These are phyloP conservation scores for Anthopleura xanthogrammica DNA, from an alignment of 92 coral and sea anemone genomes.

Conservation along the genomic window DNA sequence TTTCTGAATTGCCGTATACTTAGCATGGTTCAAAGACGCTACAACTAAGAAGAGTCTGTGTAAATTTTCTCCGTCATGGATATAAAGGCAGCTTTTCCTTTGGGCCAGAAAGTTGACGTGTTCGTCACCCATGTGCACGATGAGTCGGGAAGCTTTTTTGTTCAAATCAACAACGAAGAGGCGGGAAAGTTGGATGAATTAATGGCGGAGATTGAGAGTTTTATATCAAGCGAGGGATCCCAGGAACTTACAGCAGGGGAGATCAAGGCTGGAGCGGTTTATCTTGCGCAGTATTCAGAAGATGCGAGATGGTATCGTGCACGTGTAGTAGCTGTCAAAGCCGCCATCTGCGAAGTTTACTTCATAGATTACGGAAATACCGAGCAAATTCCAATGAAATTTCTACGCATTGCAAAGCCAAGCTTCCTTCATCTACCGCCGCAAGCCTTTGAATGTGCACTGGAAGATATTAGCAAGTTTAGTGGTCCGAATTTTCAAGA, in stretches of 20 bases:
- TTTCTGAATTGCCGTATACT: background rate
- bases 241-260: slow-evolving; percentile 46
- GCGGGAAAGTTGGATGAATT: slow-evolving; percentile 77
- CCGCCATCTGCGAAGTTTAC: slow-evolving; percentile 71
- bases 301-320: slow-evolving; percentile 93
- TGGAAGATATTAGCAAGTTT: slow-evolving; percentile 58
- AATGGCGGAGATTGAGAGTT: slow-evolving; percentile 79
- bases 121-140: slow-evolving; percentile 88
- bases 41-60: background rate
- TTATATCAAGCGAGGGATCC: slow-evolving; percentile 50
- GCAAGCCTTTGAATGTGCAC: slow-evolving; percentile 86
- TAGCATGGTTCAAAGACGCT: background rate
- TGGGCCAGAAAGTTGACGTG: slow-evolving; percentile 81
- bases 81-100: slow-evolving; percentile 72
- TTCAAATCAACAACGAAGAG: slow-evolving; percentile 78
- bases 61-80: slow-evolving; percentile 59
- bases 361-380: slow-evolving; percentile 95
- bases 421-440: slow-evolving; percentile 70
- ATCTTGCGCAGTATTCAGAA: slow-evolving; percentile 70
- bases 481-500: slow-evolving; percentile 48
- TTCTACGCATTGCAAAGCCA: slow-evolving; percentile 56
- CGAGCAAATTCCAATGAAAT: slow-evolving; percentile 60
- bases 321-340: slow-evolving; percentile 69
- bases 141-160: slow-evolving; percentile 72
- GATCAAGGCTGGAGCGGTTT: slow-evolving; percentile 59